These are phyloP conservation scores for Hyphantria cunea DNA, from an alignment of 1,140 invertebrate genomes.

Conservation along the genomic window DNA sequence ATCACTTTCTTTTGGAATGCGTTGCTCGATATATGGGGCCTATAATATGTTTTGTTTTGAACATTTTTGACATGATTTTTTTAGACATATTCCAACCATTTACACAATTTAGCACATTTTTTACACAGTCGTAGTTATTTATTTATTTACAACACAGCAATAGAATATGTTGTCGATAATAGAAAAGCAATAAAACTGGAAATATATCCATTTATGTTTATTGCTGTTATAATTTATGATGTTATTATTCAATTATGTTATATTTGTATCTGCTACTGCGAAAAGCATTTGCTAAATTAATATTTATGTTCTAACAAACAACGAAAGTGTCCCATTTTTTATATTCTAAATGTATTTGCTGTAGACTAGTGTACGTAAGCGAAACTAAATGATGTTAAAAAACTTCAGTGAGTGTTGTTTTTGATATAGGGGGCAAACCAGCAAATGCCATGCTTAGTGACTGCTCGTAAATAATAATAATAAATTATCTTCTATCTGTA, in stretches of 20 bases:
- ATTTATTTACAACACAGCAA: conserved; percentile 7
- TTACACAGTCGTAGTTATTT: conserved; percentile 5
- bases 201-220: not conserved
- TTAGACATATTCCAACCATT: conserved; percentile 2
- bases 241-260: not conserved
- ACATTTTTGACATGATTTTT: conserved; percentile 2
- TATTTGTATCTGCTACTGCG: too few species aligned
- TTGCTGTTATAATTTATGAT: not conserved
- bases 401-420: too few species aligned
- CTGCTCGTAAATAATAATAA: too few species aligned
- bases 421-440: too few species aligned
- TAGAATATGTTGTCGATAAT: not conserved
- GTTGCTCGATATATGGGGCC: conserved; percentile 3
- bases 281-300: too few species aligned
- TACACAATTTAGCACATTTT: conserved; percentile 15
- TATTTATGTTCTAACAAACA: too few species aligned
- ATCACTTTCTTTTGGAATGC: conserved; percentile 23
- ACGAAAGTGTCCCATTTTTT: too few species aligned
- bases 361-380: too few species aligned
- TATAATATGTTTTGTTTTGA: conserved; percentile 20
- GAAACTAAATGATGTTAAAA: too few species aligned
- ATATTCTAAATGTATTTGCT: too few species aligned
- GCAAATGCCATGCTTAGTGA: too few species aligned
- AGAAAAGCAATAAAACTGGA: not conserved
- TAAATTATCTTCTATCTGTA: too few species aligned